Base-by-base conservation (phyloP, 2,888 invertebrate species). In the Stegophylla sp. region DNA sequence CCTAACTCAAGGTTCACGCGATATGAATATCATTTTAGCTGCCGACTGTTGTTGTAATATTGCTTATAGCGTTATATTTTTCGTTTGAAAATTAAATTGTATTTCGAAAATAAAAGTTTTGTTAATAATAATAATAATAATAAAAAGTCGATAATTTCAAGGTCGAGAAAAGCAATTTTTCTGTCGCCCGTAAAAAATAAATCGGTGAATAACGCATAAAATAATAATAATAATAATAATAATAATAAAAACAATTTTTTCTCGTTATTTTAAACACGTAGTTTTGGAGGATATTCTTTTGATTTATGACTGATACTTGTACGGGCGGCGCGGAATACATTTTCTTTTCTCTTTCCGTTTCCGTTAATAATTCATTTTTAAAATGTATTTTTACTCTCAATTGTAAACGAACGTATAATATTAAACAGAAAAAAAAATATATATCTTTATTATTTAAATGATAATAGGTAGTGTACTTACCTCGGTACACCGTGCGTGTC, bases 231-330 rank as follows among this genome's bases (percentile, higher is more conserved):
- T 28, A 48, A 2, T 13, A 69, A 17, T 2, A 51, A 51, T 20
- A 20, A 51, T n/a, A 20, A 69, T 12, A 48, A 28, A 48, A 48
- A 2, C 12, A 69, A 17, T 2, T 23, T 41, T 64, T 17, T n/a
- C 26, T 67, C 26, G 48, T 26, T 12, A 10, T 48, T 59, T 4
- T 5, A 2, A 13, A 48, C 12, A 48, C n/a, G n/a, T 48, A 7
- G 28, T 48, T 45, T 26, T 48, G n/a, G 10, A 23, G n/a, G n/a
- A 26, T 41, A 1, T 26, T 5, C 12, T 69, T 69, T 28, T 69
- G 67, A 69, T 69, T 69, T 69, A 69, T 48, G 48, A n/a, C 48
- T n/a, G 43, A 43, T 13, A 45, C 45, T 45, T 12, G 7, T 34
- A n/a, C n/a, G n/a, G n/a, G n/a, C n/a, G n/a, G n/a, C n/a, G 34